Evolutionary conservation across 2,888 invertebrate genomes (phyloP).

Genomic region (Pollenia amentaria): DNA sequence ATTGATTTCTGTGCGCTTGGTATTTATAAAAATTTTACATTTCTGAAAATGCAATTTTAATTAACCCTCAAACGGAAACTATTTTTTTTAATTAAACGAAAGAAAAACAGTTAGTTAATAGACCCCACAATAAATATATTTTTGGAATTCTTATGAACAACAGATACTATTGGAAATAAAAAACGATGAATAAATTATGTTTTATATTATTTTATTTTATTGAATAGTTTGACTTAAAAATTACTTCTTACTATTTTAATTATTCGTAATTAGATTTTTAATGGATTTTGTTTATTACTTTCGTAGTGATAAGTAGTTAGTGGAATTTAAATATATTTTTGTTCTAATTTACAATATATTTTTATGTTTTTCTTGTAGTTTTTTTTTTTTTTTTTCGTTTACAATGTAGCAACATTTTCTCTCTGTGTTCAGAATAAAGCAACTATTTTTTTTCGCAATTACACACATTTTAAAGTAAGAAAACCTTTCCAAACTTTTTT

Average conservation of each 20-base stretch:
- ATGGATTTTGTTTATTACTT: conserved; percentile 32
- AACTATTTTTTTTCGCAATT: no score
- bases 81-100: no score
- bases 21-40: background rate
- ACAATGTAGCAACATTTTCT: no score
- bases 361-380: background rate
- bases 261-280: conserved; percentile 8
- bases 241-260: conserved; percentile 15
- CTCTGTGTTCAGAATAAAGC: no score
- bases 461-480: no score
- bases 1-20: conserved; percentile 4
- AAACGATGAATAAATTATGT: background rate
- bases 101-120: no score
- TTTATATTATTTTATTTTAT: conserved; percentile 46
- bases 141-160: background rate
- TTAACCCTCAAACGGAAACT: background rate
- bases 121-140: background rate
- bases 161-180: background rate
- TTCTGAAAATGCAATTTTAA: no score
- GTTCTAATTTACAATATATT: conserved; percentile 41
- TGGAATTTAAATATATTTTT: conserved; percentile 50
- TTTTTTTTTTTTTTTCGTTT: background rate
- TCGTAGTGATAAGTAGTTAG: background rate
- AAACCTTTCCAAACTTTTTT: no score
- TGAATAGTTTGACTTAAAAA: conserved; percentile 57